Evolutionary conservation across 2,888 invertebrate species (phyloP), one percentile per base, ranked within the genome.

Genomic region (Metacarcinus magister): DNA sequence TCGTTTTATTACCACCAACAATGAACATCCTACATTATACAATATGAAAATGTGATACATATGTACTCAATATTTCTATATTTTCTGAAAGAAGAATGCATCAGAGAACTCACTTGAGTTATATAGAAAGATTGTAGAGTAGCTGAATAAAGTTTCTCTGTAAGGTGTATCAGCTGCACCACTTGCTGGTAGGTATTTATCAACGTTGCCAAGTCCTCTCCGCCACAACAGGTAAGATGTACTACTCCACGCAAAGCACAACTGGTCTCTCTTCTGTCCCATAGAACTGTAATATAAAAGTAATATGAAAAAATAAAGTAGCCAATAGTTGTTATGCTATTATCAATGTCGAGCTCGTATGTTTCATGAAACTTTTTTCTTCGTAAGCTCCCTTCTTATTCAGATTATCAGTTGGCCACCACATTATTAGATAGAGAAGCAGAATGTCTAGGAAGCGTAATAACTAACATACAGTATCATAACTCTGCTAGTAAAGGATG

Each of bases 81-180:
- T 2, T 60, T 60, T 60, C 19, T 60, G 48, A 48, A 16, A 60
- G 23, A 7, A 28, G n/a, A n/a, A 75, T 75, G 8, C 2, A 67
- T 2, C 0, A 23, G 23, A 28, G 23, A n/a, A 75, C 75, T n/a
- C n/a, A 75, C 75, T 0, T 75, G 75, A 23, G 75, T 75, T 75
- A 23, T 23, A 23, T 75, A 75, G 75, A 75, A 75, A 75, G 75
- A 75, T 23, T 75, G 75, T n/a, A 75, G 75, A 3, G 75, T 75
- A n/a, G 75, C 75, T 75, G 75, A 75, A 75, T 75, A 75, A 75
- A 75, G 75, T 75, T 75, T 75, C 19, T 75, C 75, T 16, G 75
- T 75, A 23, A n/a, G 75, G 8, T 75, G 75, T 75, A 75, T 75
- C 75, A 90, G 43, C 32, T 90, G 90, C 32, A 23, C n/a, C 28